These are phyloP conservation scores for Leptocoma aspasia DNA, from an alignment of 2,113 vertebrate genomes.

Conservation along the genomic window DNA sequence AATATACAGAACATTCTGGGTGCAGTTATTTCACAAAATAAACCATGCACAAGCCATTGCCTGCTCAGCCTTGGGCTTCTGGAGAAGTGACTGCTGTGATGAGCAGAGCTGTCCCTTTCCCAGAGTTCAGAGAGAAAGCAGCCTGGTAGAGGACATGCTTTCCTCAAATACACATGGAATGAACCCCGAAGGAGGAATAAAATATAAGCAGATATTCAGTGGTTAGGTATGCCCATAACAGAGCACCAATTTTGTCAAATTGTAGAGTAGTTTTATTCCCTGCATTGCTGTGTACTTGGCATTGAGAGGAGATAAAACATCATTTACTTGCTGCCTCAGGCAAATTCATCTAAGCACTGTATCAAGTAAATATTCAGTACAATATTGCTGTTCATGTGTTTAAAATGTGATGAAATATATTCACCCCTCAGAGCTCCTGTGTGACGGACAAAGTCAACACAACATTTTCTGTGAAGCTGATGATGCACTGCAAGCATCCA, in stretches of 20 bases:
- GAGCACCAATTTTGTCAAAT: not conserved
- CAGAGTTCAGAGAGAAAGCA: not conserved
- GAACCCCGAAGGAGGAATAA: not conserved
- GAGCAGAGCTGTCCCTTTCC: not conserved
- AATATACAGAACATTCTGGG: not conserved
- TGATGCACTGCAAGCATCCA: not conserved
- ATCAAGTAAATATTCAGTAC: not conserved
- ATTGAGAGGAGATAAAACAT: constrained; percentile 20
- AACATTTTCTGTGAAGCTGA: not conserved
- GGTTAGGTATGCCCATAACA: not conserved
- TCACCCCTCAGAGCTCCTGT: not conserved
- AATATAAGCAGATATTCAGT: not conserved
- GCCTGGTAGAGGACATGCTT: not conserved
- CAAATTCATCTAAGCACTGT: not conserved
- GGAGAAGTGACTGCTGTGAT: not conserved
- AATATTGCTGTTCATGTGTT: not conserved
- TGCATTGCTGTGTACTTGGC: not conserved
- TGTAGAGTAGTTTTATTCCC: not conserved
- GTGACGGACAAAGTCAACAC: not conserved
- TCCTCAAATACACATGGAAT: not conserved
- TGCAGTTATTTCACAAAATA: not conserved
- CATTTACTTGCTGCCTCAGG: not conserved
- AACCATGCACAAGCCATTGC: not conserved
- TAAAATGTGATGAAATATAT: not conserved
- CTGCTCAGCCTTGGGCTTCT: not conserved